Evolutionary conservation across 2,888 invertebrate genomes (phyloP).

Genomic region (Drosophila rubida): DNA sequence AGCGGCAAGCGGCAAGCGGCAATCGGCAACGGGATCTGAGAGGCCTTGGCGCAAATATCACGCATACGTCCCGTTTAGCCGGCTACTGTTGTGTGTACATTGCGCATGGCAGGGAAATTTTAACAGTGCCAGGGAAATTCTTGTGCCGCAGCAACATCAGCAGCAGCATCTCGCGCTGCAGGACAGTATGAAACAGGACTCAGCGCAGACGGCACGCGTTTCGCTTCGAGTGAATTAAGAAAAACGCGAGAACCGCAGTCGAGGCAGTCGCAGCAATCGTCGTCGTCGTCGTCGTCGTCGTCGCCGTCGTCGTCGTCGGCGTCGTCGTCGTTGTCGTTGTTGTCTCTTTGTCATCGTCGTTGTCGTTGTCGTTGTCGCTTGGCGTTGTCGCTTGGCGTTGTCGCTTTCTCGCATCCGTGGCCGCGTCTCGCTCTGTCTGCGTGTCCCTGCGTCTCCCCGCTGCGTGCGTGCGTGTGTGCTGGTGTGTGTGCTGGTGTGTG

Average conservation of each 20-base stretch:
- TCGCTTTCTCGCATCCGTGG: slow-evolving; percentile 45
- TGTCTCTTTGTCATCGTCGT: slow-evolving; percentile 42
- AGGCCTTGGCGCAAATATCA: slow-evolving; percentile 24
- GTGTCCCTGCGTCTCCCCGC: slow-evolving; percentile 5
- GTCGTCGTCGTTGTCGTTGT: slow-evolving; percentile 19
- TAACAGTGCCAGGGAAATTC: slow-evolving; percentile 74
- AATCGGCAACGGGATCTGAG: slow-evolving; percentile 9
- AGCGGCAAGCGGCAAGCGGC: not conserved
- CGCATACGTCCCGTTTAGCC: slow-evolving; percentile 51
- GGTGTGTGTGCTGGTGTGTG: slow-evolving; percentile 39
- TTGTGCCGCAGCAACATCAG: slow-evolving; percentile 60
- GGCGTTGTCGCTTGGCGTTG: slow-evolving; percentile 29
- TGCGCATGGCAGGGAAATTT: slow-evolving; percentile 77
- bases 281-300: slow-evolving; percentile 19
- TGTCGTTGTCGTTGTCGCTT: slow-evolving; percentile 24
- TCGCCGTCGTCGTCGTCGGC: not conserved
- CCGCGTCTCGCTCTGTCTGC: slow-evolving; percentile 28
- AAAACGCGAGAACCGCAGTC: slow-evolving; percentile 54
- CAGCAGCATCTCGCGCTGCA: slow-evolving; percentile 50
- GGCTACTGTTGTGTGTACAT: slow-evolving; percentile 43
- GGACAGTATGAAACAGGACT: slow-evolving; percentile 77
- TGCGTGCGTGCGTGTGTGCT: slow-evolving; percentile 8
- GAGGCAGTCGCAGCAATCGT: slow-evolving; percentile 24
- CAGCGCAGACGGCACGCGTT: slow-evolving; percentile 81
- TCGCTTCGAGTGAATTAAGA: slow-evolving; percentile 64